Evolutionary conservation across 2,888 invertebrate genomes (phyloP).

Genomic region (Drosophila stalkeri): DNA sequence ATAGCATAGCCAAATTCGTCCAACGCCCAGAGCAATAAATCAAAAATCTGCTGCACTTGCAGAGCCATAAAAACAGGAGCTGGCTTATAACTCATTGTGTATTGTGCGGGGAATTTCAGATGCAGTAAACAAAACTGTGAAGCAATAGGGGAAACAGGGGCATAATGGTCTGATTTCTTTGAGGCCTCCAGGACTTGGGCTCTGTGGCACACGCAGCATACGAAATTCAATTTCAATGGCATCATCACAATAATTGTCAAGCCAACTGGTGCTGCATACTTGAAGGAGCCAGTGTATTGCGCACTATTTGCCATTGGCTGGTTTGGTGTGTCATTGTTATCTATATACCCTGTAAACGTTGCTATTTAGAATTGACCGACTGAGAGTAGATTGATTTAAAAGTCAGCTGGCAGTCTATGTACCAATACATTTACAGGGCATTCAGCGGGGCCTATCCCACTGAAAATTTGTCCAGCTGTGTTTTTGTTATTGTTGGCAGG

Average conservation of each 20-base stretch:
- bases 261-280: conserved; percentile 66
- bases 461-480: conserved; percentile 9
- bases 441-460: neutral
- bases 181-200: conserved; percentile 7
- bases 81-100: conserved; percentile 20
- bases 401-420: neutral
- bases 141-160: conserved; percentile 15
- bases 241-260: conserved; percentile 73
- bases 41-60: conserved; percentile 64
- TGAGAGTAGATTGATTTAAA: neutral
- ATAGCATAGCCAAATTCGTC: conserved; percentile 1
- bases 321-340: conserved; percentile 36
- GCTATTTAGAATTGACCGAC: no score
- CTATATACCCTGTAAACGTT: neutral
- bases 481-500: conserved; percentile 48
- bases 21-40: conserved; percentile 58
- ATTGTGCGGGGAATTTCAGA: conserved; percentile 38
- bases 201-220: conserved; percentile 39
- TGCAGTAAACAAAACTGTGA: conserved; percentile 52
- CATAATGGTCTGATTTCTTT: conserved; percentile 17
- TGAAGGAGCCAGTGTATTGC: conserved; percentile 42
- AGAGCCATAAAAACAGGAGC: conserved; percentile 13
- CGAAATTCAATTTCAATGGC: conserved; percentile 74
- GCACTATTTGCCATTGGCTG: conserved; percentile 46
- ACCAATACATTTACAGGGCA: conserved; percentile 21